phyloP scores from a whole-genome alignment of 2,888 invertebrate genomes.

The Habroteleia sp. region DNA sequence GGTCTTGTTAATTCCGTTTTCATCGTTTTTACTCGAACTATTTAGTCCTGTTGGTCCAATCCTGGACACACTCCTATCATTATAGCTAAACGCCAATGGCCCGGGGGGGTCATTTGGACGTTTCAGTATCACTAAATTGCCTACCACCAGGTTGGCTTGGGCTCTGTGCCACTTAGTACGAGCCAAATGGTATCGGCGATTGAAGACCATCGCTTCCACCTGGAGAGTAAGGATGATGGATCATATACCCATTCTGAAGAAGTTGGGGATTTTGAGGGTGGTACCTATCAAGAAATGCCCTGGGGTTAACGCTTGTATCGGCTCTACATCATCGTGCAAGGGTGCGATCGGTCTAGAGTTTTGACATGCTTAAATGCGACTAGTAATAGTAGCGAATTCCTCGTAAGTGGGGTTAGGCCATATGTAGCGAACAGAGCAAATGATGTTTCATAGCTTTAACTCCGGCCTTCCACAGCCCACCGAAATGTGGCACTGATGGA shows the following conservation, averaged over 20 bases:
- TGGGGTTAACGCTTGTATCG: neutral
- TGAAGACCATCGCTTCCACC: neutral
- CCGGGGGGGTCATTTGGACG: too few species aligned
- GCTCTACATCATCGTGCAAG: neutral
- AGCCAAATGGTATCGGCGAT: neutral
- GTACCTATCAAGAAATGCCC: constrained; percentile 9
- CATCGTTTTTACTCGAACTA: too few species aligned
- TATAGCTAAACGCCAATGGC: too few species aligned
- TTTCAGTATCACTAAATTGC: too few species aligned
- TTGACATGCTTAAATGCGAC: constrained; percentile 1
- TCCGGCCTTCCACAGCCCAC: constrained; percentile 7
- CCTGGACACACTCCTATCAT: too few species aligned
- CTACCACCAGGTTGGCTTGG: neutral
- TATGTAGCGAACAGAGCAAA: too few species aligned
- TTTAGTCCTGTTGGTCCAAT: too few species aligned
- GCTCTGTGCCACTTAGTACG: neutral
- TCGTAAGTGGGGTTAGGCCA: constrained; percentile 2
- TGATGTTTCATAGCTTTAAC: constrained; percentile 2
- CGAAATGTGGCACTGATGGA: constrained; percentile 4
- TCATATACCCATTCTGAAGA: neutral
- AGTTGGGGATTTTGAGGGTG: neutral
- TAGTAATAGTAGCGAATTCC: neutral
- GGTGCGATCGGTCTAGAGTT: neutral
- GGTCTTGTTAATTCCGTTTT: too few species aligned
- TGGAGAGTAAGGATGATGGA: neutral